Conservation (phyloP, 2,888 invertebrate genomes). For the Melanargia galathea region DNA sequence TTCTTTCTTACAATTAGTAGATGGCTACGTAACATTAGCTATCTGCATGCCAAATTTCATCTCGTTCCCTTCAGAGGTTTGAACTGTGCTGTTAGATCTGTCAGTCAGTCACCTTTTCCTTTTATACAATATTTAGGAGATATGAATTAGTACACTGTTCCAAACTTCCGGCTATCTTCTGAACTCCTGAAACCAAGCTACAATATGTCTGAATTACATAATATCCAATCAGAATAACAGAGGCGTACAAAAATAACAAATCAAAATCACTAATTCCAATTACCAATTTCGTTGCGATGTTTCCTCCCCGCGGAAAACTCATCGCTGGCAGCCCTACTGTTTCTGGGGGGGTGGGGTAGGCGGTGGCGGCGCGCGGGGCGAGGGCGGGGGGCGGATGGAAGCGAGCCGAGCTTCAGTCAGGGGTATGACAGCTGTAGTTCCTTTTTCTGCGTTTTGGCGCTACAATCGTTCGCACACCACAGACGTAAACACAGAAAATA, state of each 20-base stretch:
- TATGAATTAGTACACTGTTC: too few species aligned
- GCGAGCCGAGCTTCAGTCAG: slow-evolving; percentile 47
- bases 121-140: too few species aligned
- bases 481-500: too few species aligned
- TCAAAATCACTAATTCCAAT: slow-evolving; percentile 22
- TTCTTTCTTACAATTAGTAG: too few species aligned
- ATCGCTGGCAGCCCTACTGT: slow-evolving; percentile 58
- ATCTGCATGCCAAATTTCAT: too few species aligned
- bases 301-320: slow-evolving; percentile 57
- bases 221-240: slow-evolving; percentile 19
- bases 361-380: slow-evolving; percentile 37
- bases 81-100: too few species aligned
- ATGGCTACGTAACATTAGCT: too few species aligned
- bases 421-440: too few species aligned
- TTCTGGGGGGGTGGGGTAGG: slow-evolving; percentile 54
- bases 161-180: background rate
- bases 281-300: slow-evolving; percentile 11
- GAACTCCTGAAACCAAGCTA: background rate
- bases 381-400: slow-evolving; percentile 41
- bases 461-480: too few species aligned
- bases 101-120: too few species aligned
- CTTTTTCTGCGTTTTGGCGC: too few species aligned
- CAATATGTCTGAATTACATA: slow-evolving; percentile 8
- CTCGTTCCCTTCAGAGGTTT: too few species aligned
- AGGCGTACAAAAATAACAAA: slow-evolving; percentile 13